Conservation (phyloP, 2,113 vertebrate genomes). For the Chloropsis cyanopogon region DNA sequence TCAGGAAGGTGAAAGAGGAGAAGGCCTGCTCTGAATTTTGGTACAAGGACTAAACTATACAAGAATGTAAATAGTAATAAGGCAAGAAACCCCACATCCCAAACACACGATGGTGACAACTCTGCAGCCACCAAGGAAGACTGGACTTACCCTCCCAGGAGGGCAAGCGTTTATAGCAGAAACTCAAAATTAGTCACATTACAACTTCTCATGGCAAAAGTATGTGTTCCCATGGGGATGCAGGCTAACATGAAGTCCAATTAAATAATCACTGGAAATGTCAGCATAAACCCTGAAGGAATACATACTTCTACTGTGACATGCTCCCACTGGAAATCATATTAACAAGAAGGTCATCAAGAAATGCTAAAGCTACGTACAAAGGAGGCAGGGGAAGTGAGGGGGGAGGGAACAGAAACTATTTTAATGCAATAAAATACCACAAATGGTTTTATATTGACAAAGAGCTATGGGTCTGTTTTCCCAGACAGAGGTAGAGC, state of each 20-base stretch:
- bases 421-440: conserved; percentile 20
- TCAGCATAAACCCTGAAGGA: conserved; percentile 48
- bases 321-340: conserved; percentile 55
- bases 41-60: not conserved
- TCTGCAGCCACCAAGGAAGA: not conserved
- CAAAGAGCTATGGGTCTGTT: not conserved
- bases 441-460: conserved; percentile 9
- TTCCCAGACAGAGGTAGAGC: not conserved
- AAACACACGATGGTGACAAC: not conserved
- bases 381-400: not conserved
- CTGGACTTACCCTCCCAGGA: not conserved
- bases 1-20: not conserved
- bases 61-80: not conserved
- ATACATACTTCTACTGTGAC: conserved; percentile 65
- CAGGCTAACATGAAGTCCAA: conserved; percentile 51
- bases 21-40: not conserved
- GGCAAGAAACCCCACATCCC: not conserved
- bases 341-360: conserved; percentile 62
- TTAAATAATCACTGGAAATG: conserved; percentile 73
- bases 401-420: conserved; percentile 12
- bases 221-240: conserved; percentile 52
- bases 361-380: conserved; percentile 17
- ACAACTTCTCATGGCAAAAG: conserved; percentile 63
- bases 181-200: conserved; percentile 66
- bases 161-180: conserved; percentile 51